Evolutionary conservation across 2,113 vertebrate species (phyloP).

Genomic region (Macheiramphus alcinus): DNA sequence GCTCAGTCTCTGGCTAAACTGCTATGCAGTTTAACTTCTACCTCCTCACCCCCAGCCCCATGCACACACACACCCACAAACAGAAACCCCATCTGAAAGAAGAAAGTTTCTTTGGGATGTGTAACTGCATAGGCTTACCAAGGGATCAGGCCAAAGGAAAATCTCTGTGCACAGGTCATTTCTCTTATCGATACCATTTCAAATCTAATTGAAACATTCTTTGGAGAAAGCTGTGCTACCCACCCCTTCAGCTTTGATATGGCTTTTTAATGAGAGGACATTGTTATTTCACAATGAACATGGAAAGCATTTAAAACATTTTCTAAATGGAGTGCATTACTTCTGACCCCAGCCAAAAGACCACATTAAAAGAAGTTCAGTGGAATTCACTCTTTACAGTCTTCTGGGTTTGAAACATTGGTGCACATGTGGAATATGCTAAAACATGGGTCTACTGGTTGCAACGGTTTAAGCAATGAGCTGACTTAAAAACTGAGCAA

Average conservation of each 20-base stretch:
- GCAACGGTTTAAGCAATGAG: background rate
- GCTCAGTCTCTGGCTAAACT: background rate
- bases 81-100: background rate
- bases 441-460: background rate
- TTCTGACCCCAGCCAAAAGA: constrained; percentile 54
- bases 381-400: background rate
- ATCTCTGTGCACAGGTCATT: background rate
- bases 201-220: constrained; percentile 59
- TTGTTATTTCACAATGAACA: constrained; percentile 49
- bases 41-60: background rate
- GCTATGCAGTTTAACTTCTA: background rate
- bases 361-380: constrained; percentile 50
- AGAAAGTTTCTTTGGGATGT: background rate
- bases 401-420: background rate
- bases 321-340: constrained; percentile 29
- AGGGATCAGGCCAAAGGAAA: background rate
- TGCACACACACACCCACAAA: background rate
- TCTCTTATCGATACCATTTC: background rate
- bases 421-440: background rate
- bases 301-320: constrained; percentile 55
- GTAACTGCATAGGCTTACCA: background rate
- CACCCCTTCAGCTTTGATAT: constrained; percentile 38
- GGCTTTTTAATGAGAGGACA: constrained; percentile 69
- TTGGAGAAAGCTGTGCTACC: constrained; percentile 21
- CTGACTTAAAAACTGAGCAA: background rate